These are phyloP conservation scores for Propithecus coquereli DNA, from an alignment of 2,113 vertebrate species.

Conservation along the genomic window DNA sequence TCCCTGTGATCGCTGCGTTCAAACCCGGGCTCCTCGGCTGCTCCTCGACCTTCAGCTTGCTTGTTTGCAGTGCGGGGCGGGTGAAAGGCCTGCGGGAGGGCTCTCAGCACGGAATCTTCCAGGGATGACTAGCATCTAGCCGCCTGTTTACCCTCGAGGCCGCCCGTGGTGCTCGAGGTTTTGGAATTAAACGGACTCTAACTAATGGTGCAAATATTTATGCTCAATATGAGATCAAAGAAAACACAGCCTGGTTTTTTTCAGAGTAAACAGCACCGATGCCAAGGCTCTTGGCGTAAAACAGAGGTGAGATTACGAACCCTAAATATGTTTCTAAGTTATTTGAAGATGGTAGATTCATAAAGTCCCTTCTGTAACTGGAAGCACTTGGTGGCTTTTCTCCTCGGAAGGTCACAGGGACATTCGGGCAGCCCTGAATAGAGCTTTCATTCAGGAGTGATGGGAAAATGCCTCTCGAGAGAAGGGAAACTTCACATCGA, in stretches of 20 bases:
- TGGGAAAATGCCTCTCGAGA: fast-evolving
- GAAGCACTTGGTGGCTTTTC: not conserved
- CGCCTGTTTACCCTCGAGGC: not conserved
- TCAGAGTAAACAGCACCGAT: not conserved
- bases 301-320: not conserved
- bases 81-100: not conserved
- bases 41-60: not conserved
- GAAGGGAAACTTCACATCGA: not conserved
- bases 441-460: not conserved
- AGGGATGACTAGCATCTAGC: not conserved
- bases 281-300: not conserved
- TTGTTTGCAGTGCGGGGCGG: not conserved
- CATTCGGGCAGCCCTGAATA: fast-evolving
- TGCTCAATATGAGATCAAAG: not conserved
- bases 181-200: not conserved
- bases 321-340: not conserved
- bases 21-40: not conserved
- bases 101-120: not conserved
- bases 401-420: fast-evolving
- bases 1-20: fast-evolving
- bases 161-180: not conserved
- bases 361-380: not conserved
- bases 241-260: not conserved
- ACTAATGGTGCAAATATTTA: slow-evolving; percentile 64
- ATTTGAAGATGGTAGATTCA: not conserved